These are phyloP conservation scores for Epirrita christyi DNA, from an alignment of 2,888 invertebrate species.

Conservation along the genomic window DNA sequence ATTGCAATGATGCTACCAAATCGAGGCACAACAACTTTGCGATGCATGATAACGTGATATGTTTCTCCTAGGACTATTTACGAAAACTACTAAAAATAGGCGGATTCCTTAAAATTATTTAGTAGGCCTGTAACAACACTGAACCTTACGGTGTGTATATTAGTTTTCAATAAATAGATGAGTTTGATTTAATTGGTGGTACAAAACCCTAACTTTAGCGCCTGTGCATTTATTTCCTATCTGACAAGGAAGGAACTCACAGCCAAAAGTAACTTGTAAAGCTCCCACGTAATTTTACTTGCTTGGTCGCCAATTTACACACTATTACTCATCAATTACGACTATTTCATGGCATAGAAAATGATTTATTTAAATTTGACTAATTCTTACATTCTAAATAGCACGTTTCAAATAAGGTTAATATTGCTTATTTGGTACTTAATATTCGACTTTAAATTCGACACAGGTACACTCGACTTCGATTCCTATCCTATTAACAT, in stretches of 20 bases:
- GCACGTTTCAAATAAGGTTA: background rate
- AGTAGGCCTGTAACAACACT: background rate
- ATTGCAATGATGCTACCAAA: conserved; percentile 14
- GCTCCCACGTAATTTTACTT: background rate
- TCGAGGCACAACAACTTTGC: conserved; percentile 10
- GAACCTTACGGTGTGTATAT: background rate
- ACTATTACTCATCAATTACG: background rate
- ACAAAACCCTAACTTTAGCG: no score
- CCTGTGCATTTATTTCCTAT: no score
- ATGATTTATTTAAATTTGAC: conserved; percentile 3
- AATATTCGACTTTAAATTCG: background rate
- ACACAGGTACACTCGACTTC: background rate
- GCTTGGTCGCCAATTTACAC: background rate
- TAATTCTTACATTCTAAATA: conserved; percentile 4
- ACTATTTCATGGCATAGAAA: background rate
- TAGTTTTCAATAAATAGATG: no score
- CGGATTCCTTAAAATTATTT: conserved; percentile 4
- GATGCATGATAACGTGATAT: background rate
- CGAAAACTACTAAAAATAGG: conserved; percentile 2
- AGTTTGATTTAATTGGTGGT: no score
- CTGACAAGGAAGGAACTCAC: no score
- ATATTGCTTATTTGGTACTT: background rate
- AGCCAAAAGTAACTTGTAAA: background rate
- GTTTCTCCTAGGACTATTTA: background rate
- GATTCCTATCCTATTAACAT: background rate